phyloP scores from a whole-genome alignment of 2,797 vertebrate genomes.

The Smutsia gigantea region DNA sequence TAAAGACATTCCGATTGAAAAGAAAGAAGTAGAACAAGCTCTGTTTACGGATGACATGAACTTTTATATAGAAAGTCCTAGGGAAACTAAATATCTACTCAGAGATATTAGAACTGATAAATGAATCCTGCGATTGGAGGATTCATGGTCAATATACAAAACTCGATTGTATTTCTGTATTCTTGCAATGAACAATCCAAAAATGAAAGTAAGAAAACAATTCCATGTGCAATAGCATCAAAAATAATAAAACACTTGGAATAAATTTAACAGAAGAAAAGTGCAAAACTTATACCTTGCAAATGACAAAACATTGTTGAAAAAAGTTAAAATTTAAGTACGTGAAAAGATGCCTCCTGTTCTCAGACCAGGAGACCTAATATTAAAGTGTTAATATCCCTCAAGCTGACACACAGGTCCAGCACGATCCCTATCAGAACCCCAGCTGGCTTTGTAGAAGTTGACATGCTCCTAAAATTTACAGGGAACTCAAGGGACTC shows the following conservation, averaged over 20 bases:
- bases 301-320: not conserved
- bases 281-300: not conserved
- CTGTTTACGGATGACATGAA: not conserved
- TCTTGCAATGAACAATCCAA: not conserved
- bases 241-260: not conserved
- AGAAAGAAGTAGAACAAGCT: not conserved
- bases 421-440: not conserved
- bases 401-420: not conserved
- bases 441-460: not conserved
- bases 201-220: not conserved
- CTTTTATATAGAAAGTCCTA: not conserved
- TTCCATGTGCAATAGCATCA: not conserved
- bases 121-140: not conserved
- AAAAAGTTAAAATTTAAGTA: not conserved
- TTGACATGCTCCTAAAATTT: slow-evolving; percentile 9
- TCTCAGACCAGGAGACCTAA: not conserved
- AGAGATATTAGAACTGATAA: not conserved
- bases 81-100: not conserved
- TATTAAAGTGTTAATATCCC: not conserved
- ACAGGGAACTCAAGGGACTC: not conserved
- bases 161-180: not conserved
- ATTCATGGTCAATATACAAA: not conserved
- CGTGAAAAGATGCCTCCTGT: not conserved
- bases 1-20: not conserved
- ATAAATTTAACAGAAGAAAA: not conserved